Evolutionary conservation across 2,888 invertebrate genomes (phyloP), one percentile per base, ranked within the genome.

Genomic region (Reticulitermes lucifugus): DNA sequence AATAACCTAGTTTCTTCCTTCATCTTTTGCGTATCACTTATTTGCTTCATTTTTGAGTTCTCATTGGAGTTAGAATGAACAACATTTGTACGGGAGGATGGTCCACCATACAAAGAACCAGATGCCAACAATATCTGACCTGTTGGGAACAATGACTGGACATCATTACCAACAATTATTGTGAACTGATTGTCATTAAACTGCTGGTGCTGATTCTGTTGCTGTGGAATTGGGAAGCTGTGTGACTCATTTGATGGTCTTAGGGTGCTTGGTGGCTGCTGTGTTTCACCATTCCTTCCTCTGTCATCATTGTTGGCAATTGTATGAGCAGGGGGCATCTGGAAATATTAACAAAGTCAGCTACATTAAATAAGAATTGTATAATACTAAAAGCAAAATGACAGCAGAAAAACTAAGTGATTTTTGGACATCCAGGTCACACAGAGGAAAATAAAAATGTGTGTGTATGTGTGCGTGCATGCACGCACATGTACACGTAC

Each of bases 151-250:
- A 75, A 14, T n/a, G 83, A 51, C 12, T 22, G 18, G 18, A 70
- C 21, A 46, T 83, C 46, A 65, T n/a, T 77, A 18, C 73, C 84
- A 18, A 84, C 60, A 25, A 84, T 79, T 9, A 84, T 84, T 35
- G 65, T 79, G 41, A 77, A 84, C 84, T 84, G 84, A 43, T 22
- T 83, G 46, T 65, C 43, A n/a, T 83, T 22, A n/a, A n/a, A 55
- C 12, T 71, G 71, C 5, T 73, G 55, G n/a, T 75, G 51, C 9
- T 46, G 77, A n/a, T 51, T 21, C n/a, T 77, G 51, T 21, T 73
- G 73, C 35, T 73, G 73, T 12, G 18, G 18, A 55, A 55, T 5
- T 1, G 14, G 55, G 18, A 55, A 55, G 18, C 6, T 6, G n/a
- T 65, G 65, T 65, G 65, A 65, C 10, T 65, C 25, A 25, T 25